Base-by-base conservation (phyloP, 2,113 vertebrate species). In the Glareola pratincola region DNA sequence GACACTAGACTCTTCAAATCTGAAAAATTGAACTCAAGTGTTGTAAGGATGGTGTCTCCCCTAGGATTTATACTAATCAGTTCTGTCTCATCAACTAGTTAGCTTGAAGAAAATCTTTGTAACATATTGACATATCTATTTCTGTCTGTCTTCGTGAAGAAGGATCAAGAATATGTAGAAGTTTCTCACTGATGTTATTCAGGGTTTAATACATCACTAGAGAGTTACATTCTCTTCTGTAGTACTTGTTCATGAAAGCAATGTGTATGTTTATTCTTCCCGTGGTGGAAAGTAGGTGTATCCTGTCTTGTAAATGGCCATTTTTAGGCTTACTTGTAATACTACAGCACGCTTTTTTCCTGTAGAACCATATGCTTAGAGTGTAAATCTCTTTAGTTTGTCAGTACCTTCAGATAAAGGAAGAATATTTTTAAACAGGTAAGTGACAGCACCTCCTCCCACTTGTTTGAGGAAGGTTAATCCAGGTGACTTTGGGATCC, bases 271-370 rank as follows among this genome's bases (percentile, higher is more conserved):
- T 71, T 59, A 13, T 12, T 14, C 18, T 32, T 66, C 8, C 12
- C 21, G 53, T 34, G 16, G 41, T 2, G 5, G 68, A 57, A 74
- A 34, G 27, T 62, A 26, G 29, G 4, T 6, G 6, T 12, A 27
- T 16, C 27, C 18, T 56, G n/a, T 10, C 23, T 43, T 71, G 56
- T 39, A 57, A 67, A 4, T 17, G 39, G 23, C 8, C 47, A 30
- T 5, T 19, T 80, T 69, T 51, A 90, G 57, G 14, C n/a, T 79
- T 76, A 39, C 9, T 73, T 48, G 32, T 34, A 51, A 34, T 30
- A 51, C 10, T 15, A 34, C 7, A 64, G 5, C 8, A 14, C 24
- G 1, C 1, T 7, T 62, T 45, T 78, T 56, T 62, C 2, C 1
- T 34, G 23, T 57, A 48, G 72, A 77, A 37, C 13, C 18, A 47